Base-by-base conservation (phyloP, 2,113 vertebrate genomes). In the Dunckerocampus dactyliophorus region DNA sequence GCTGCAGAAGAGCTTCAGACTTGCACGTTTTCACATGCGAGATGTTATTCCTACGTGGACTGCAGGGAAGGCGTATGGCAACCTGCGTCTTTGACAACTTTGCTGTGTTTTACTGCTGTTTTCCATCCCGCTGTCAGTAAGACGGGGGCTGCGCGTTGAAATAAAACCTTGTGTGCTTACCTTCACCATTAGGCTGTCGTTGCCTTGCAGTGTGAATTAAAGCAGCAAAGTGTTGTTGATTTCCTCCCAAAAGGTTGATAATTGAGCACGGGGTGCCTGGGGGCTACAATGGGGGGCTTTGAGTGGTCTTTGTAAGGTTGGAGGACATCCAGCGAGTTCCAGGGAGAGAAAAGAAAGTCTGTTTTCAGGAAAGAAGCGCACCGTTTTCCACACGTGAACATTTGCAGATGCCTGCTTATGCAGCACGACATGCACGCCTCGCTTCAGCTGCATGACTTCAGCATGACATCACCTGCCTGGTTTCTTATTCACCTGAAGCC, bases 231-330 rank as follows among this genome's bases (percentile, higher is more conserved):
- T 92, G 31, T 34, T 34, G 31, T 8, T 90, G 89, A 91, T 93
- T 93, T 92, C 84, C 82, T 89, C 77, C 79, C 85, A 88, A 87
- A 85, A 49, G 67, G 73, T 87, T 81, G 82, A 86, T 90, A 80
- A 88, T 87, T 88, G 81, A 34, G 28, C 81, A 90, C 89, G 88
- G 70, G 75, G 74, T 86, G 81, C 55, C 75, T 72, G 75, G 75
- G 82, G 76, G 79, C 79, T 74, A 93, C 92, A 94, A 92, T 91
- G 77, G 89, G 72, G 75, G 57, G 80, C 89, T 92, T 93, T 94
- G 92, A 92, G 76, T 47, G 61, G 63, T 15, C 9, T 2, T 22
- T 65, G 58, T 69, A 62, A 83, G 85, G 66, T 64, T 88, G 77
- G 83, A 61, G 46, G 55, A 37, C 13, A 16, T 80, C 86, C 82